Evolutionary conservation across 2,888 invertebrate genomes (phyloP).

Genomic region (Pseudoips prasinana): DNA sequence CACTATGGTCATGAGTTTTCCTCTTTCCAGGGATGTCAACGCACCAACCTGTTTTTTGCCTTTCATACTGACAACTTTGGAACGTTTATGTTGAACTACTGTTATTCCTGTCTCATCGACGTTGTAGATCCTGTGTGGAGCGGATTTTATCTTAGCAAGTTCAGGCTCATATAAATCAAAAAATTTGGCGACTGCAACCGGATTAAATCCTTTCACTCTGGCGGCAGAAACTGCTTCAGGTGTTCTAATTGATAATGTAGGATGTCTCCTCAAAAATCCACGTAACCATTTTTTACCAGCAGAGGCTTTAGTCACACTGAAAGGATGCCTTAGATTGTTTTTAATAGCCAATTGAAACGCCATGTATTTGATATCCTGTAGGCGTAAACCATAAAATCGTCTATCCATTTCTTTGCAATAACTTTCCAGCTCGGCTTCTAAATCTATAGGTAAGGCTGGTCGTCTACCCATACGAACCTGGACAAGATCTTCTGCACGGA

Average conservation of each 20-base stretch:
- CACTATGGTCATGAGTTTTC: slow-evolving; percentile 11
- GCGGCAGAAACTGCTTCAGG: slow-evolving; percentile 8
- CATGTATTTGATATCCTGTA: slow-evolving; percentile 1
- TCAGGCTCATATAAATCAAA: not conserved
- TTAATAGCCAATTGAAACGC: slow-evolving; percentile 12
- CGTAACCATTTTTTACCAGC: slow-evolving; percentile 11
- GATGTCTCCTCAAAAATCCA: slow-evolving; percentile 9
- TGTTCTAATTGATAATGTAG: slow-evolving; percentile 3
- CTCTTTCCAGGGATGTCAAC: slow-evolving; percentile 16
- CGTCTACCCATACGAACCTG: not conserved
- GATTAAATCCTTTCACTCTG: slow-evolving; percentile 8
- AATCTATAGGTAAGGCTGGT: slow-evolving; percentile 4
- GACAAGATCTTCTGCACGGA: slow-evolving; percentile 1
- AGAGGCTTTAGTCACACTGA: slow-evolving; percentile 6
- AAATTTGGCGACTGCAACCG: slow-evolving; percentile 3
- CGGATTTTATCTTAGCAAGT: not conserved
- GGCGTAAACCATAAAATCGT: slow-evolving; percentile 1
- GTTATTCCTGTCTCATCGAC: slow-evolving; percentile 8
- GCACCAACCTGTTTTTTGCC: slow-evolving; percentile 16
- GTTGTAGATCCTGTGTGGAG: slow-evolving; percentile 1
- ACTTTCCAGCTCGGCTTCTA: slow-evolving; percentile 6
- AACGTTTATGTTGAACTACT: slow-evolving; percentile 9
- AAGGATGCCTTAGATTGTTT: slow-evolving; percentile 2
- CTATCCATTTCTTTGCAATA: slow-evolving; percentile 3
- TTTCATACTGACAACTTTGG: slow-evolving; percentile 9